Evolutionary conservation across 2,797 vertebrate genomes (phyloP).

Genomic region (Rhincodon typus): DNA sequence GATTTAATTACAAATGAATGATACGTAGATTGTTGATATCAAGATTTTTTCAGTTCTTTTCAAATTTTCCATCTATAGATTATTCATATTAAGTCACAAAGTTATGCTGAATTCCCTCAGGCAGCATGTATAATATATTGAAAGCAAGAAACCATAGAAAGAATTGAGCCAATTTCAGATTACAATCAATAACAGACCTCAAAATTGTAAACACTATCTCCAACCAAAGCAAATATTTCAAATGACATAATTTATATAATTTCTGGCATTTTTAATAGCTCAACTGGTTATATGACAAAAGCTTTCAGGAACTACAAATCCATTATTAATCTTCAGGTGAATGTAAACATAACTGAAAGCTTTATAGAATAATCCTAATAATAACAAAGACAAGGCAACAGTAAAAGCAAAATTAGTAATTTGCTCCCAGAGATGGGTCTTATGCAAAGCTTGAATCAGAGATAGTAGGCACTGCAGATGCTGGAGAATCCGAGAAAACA

Average conservation of each 20-base stretch:
- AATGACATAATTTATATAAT: background rate
- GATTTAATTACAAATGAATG: background rate
- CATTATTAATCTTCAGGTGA: background rate
- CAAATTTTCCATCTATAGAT: background rate
- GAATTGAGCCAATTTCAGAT: background rate
- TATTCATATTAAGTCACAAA: background rate
- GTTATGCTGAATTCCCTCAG: background rate
- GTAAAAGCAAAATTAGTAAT: background rate
- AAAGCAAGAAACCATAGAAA: background rate
- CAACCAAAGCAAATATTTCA: background rate
- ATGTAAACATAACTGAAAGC: background rate
- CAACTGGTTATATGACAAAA: background rate
- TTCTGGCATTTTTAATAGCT: background rate
- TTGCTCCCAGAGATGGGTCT: background rate
- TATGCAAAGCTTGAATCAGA: background rate
- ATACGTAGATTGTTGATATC: background rate
- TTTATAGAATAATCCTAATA: background rate
- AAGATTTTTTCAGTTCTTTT: background rate
- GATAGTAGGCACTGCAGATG: too few species aligned
- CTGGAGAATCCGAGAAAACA: too few species aligned
- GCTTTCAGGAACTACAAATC: background rate
- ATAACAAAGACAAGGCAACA: background rate
- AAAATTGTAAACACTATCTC: background rate
- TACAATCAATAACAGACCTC: background rate
- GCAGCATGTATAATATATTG: background rate